phyloP scores from a whole-genome alignment of 1,140 invertebrate species.

The Drosophila nigrodunni region DNA sequence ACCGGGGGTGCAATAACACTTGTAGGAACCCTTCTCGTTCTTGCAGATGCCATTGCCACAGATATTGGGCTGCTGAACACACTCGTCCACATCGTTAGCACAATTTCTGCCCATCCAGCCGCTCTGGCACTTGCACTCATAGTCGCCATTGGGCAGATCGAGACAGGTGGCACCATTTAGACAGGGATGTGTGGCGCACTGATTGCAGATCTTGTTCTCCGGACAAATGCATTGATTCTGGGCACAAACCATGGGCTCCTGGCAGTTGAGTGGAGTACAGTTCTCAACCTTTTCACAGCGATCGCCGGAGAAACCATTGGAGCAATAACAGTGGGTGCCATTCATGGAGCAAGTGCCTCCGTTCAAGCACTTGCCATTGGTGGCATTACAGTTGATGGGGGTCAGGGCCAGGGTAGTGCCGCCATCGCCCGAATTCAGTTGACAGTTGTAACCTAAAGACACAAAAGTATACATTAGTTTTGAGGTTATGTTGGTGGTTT shows the following conservation, averaged over 20 bases:
- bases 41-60: constrained; percentile 94
- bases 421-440: constrained; percentile 62
- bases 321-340: constrained; percentile 91
- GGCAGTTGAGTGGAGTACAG: constrained; percentile 85
- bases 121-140: constrained; percentile 91
- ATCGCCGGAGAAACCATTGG: constrained; percentile 90
- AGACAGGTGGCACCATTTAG: constrained; percentile 89
- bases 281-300: constrained; percentile 92
- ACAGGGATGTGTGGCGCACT: constrained; percentile 87
- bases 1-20: constrained; percentile 94
- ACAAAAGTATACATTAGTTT: not conserved
- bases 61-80: constrained; percentile 86
- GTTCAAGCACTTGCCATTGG: constrained; percentile 88
- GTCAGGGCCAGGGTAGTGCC: constrained; percentile 60
- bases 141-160: constrained; percentile 86
- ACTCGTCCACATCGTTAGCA: constrained; percentile 92
- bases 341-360: constrained; percentile 90
- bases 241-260: constrained; percentile 87
- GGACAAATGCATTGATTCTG: constrained; percentile 87
- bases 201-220: constrained; percentile 79
- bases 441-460: constrained; percentile 77
- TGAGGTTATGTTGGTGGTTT: constrained; percentile 5
- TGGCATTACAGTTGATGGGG: constrained; percentile 73
- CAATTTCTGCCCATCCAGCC: constrained; percentile 91
- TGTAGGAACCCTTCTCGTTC: constrained; percentile 91